These are phyloP conservation scores for Orthonychiurus folsomi DNA, from an alignment of 2,888 invertebrate species.

Conservation along the genomic window DNA sequence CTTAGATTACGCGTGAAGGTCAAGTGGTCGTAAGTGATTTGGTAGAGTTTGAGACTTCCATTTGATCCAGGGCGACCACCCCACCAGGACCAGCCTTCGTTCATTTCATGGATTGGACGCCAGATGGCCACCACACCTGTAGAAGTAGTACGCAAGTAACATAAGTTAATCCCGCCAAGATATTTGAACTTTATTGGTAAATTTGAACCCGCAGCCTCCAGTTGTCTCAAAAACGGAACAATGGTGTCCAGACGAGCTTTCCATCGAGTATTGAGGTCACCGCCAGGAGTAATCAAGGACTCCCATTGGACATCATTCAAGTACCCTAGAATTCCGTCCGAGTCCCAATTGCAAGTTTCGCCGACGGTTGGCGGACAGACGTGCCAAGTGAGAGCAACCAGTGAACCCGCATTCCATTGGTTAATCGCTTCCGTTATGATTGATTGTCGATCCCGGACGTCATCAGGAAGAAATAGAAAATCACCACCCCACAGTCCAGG, in stretches of 20 bases:
- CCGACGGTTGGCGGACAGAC: slow-evolving; percentile 31
- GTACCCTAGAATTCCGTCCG: slow-evolving; percentile 19
- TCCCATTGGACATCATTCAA: slow-evolving; percentile 27
- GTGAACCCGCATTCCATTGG: slow-evolving; percentile 30
- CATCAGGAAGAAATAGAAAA: slow-evolving; percentile 28
- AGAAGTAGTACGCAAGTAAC: too few relatives aligned
- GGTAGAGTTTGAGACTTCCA: slow-evolving; percentile 27
- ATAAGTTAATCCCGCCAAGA: too few relatives aligned
- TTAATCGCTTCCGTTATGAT: slow-evolving; percentile 29
- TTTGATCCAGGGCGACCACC: slow-evolving; percentile 28
- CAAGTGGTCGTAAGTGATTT: slow-evolving; percentile 31
- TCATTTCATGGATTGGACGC: slow-evolving; percentile 32
- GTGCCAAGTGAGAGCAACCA: slow-evolving; percentile 31
- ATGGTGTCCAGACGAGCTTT: slow-evolving; percentile 29
- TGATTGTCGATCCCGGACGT: slow-evolving; percentile 22
- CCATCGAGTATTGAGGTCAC: slow-evolving; percentile 24
- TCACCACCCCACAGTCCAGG: slow-evolving; percentile 34
- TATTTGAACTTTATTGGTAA: too few relatives aligned
- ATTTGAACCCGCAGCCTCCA: slow-evolving; percentile 25
- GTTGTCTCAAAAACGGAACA: slow-evolving; percentile 26
- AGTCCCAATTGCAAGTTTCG: slow-evolving; percentile 32
- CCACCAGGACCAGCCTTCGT: slow-evolving; percentile 35
- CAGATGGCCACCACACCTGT: slow-evolving; percentile 28
- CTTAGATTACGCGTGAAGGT: slow-evolving; percentile 18
- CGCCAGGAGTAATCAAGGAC: slow-evolving; percentile 22